phyloP scores from a whole-genome alignment of 2,113 vertebrate genomes.

The Danio rerio region GRCz12tu NC_133182.1:75529001-75529500 shows the following conservation, averaged over 20 bases:
- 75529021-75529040: too few species aligned
- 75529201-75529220: background rate
- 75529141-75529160: too few species aligned
- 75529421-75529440: constrained; percentile 10
- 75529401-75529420: constrained; percentile 22
- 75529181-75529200: too few species aligned
- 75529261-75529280: background rate
- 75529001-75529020: too few species aligned
- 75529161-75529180: too few species aligned
- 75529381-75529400: constrained; percentile 2
- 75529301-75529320: constrained; percentile 21
- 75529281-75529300: constrained; percentile 21
- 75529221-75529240: constrained; percentile 2
- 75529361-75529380: background rate
- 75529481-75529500: constrained; percentile 41
- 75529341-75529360: background rate
- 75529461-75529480: constrained; percentile 26
- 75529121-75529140: too few species aligned
- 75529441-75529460: constrained; percentile 57
- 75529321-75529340: constrained; percentile 10
- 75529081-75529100: too few species aligned
- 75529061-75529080: too few species aligned
- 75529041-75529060: too few species aligned
- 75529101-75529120: too few species aligned
- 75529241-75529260: constrained; percentile 10